Conservation (phyloP, 2,888 invertebrate genomes). For the Drosophila prostipennis region DNA sequence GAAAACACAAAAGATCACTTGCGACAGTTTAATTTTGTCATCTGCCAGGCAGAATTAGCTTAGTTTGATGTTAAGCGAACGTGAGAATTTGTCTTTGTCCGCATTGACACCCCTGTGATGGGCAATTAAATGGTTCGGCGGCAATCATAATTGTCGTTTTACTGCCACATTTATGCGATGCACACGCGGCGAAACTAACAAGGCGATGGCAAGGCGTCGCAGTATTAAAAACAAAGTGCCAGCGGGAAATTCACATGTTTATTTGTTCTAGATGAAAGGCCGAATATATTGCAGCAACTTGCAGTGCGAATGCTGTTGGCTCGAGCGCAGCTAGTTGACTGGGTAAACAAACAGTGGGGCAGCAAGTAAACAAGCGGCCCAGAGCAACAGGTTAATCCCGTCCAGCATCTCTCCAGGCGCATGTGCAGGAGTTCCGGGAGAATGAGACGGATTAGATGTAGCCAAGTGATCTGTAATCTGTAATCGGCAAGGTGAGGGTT, state of each 20-base stretch:
- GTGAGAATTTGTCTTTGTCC: slow-evolving; percentile 16
- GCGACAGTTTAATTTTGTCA: slow-evolving; percentile 12
- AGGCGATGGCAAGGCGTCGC: slow-evolving; percentile 5
- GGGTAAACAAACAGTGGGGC: slow-evolving; percentile 41
- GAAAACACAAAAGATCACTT: neutral
- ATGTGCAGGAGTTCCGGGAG: slow-evolving; percentile 17
- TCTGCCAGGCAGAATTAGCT: slow-evolving; percentile 6
- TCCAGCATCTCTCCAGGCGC: slow-evolving; percentile 46
- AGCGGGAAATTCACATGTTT: slow-evolving; percentile 3
- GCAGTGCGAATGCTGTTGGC: slow-evolving; percentile 43
- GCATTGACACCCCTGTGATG: slow-evolving; percentile 35
- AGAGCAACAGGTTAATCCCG: slow-evolving; percentile 38
- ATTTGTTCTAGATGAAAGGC: slow-evolving; percentile 1
- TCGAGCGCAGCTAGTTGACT: slow-evolving; percentile 60
- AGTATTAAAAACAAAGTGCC: slow-evolving; percentile 2
- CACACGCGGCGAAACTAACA: slow-evolving; percentile 28
- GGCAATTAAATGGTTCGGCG: slow-evolving; percentile 25
- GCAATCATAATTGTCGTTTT: slow-evolving; percentile 24
- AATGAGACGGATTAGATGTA: neutral
- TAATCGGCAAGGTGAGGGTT: neutral
- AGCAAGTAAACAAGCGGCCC: slow-evolving; percentile 34
- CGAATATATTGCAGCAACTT: slow-evolving; percentile 8
- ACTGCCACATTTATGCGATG: slow-evolving; percentile 22
- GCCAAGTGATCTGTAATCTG: neutral
- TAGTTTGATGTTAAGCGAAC: slow-evolving; percentile 11